Conservation (phyloP, 2,113 vertebrate species). For the Epinephelus cyanopodus region DNA sequence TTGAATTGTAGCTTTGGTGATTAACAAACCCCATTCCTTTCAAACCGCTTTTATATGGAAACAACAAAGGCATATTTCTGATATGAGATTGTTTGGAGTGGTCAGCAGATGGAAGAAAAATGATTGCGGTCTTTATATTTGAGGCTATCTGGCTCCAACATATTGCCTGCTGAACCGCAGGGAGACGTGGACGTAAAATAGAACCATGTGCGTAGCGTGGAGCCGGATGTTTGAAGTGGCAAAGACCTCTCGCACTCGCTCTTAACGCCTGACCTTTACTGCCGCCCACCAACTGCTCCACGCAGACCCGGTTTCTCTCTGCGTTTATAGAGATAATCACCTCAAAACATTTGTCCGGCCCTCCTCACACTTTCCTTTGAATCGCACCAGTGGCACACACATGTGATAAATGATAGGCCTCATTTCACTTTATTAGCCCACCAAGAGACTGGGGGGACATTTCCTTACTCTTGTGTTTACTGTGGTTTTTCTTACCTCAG, state of each 20-base stretch:
- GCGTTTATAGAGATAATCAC: slow-evolving; percentile 65
- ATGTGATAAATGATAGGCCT: slow-evolving; percentile 55
- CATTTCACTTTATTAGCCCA: slow-evolving; percentile 62
- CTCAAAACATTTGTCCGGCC: slow-evolving; percentile 24
- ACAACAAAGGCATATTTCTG: slow-evolving; percentile 47
- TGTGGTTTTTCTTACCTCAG: slow-evolving; percentile 43
- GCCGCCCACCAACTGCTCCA: slow-evolving; percentile 52
- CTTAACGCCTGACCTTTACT: slow-evolving; percentile 68
- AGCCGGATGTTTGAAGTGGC: slow-evolving; percentile 57
- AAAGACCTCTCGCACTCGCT: slow-evolving; percentile 32
- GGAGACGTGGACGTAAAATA: slow-evolving; percentile 37
- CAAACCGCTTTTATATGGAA: slow-evolving; percentile 27
- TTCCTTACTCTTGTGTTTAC: slow-evolving; percentile 34
- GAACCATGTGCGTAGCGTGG: slow-evolving; percentile 34
- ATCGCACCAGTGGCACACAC: slow-evolving; percentile 23
- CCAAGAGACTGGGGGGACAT: slow-evolving; percentile 11
- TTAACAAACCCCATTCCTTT: slow-evolving; percentile 7
- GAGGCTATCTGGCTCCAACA: slow-evolving; percentile 67
- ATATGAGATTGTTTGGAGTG: slow-evolving; percentile 28
- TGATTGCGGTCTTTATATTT: slow-evolving; percentile 42
- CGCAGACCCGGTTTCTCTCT: neutral
- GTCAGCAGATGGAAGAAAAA: slow-evolving; percentile 41
- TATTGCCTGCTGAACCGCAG: slow-evolving; percentile 49
- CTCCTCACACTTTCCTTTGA: slow-evolving; percentile 1
- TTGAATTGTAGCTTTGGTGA: neutral